Evolutionary conservation across 2,797 vertebrate species (phyloP), one percentile per base, ranked within the genome.

Genomic region (Leptatherina wallacei): DNA sequence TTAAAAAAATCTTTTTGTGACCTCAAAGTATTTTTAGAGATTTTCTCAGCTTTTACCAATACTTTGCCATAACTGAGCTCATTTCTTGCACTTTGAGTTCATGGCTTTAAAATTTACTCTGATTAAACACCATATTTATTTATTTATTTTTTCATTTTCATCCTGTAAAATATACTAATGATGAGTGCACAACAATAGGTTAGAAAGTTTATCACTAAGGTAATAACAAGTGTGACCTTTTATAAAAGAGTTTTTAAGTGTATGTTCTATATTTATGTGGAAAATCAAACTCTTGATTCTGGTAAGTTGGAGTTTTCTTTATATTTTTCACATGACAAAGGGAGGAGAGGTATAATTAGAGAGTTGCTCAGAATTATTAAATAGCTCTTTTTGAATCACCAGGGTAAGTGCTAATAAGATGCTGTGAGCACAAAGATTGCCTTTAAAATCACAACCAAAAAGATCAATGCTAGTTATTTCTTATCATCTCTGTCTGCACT

Each of bases 361-460:
- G 60, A n/a, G 20, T 36, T 62, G 40, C 24, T 20, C 14, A 68
- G 22, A 61, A 67, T 62, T 22, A 44, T 62, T 74, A 16, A 35
- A 56, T 27, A 20, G 4, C 22, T 38, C 27, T 62, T 62, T 44
- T 44, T 55, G 16, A 73, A 38, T 49, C 51, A 55, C 30, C 52
- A 55, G 22, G 24, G 27, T 44, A 59, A 56, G 32, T 47, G 5
- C 47, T 71, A 49, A 58, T 27, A 36, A 18, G 18, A 30, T 59
- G 63, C 2, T 24, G 5, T 29, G 24, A 22, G 22, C 32, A 65
- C 10, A 64, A 13, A 71, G 8, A 58, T 12, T 51, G 33, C 11
- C 8, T 38, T 64, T 64, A 11, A 35, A 60, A 76, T 60, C 20
- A 55, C 11, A 60, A 33, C 36, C 7, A 29, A 56, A 38, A 49